A percentile compares a stretch with the other conserved stretches of the same genome.
phyloP scores from a whole-genome alignment of 2,113 vertebrate species.

The Colossoma macropomum region DNA sequence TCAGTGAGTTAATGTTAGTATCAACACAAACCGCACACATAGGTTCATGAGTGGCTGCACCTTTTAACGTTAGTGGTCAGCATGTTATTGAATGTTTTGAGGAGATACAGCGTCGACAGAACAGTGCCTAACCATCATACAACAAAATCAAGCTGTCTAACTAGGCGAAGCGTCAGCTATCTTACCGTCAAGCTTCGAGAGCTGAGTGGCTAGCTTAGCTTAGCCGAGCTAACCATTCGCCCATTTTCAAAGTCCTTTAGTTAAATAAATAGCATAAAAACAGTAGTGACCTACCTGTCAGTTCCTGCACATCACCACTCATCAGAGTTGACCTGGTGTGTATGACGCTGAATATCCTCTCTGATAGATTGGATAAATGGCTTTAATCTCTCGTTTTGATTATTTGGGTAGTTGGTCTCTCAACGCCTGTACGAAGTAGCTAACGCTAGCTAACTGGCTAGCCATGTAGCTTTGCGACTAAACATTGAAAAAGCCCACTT shows the following conservation, averaged over 20 bases:
- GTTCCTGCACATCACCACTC: neutral
- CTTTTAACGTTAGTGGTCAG: too few relatives aligned
- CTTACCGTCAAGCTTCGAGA: too few relatives aligned
- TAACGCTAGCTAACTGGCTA: conserved; percentile 41
- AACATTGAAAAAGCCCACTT: neutral
- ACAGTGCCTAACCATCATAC: too few relatives aligned
- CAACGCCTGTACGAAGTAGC: conserved; percentile 6
- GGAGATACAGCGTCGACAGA: too few relatives aligned
- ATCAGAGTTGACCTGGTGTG: conserved; percentile 5
- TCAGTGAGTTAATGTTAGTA: too few relatives aligned
- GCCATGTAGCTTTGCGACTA: conserved; percentile 5
- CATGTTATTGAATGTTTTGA: too few relatives aligned
- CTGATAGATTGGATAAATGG: conserved; percentile 33
- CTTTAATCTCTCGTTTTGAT: conserved; percentile 48
- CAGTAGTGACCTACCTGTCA: conserved; percentile 40
- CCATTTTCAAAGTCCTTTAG: neutral
- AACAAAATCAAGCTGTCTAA: too few relatives aligned
- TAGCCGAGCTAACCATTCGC: neutral
- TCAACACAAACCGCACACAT: too few relatives aligned
- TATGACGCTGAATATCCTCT: conserved; percentile 24
- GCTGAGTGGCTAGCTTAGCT: neutral
- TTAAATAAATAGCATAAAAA: neutral
- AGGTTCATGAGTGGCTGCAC: too few relatives aligned
- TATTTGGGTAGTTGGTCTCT: conserved; percentile 42
- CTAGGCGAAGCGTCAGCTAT: too few relatives aligned